Base-by-base conservation (phyloP, 2,797 vertebrate species). In the Anas bahamensis region DNA sequence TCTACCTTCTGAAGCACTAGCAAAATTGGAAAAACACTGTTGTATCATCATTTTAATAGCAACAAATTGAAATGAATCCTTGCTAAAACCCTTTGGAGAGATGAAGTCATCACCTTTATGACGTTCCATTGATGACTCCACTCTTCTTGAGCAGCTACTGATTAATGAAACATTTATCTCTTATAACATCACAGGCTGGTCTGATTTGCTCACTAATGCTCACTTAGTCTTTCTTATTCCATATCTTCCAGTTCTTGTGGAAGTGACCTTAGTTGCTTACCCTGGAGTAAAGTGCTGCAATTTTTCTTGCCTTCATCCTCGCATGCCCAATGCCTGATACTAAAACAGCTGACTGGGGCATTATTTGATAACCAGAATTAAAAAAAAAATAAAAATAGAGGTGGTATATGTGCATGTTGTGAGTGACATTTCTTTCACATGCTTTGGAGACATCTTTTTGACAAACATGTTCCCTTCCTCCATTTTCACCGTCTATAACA, bases 91-190 rank as follows among this genome's bases (percentile, higher is more conserved):
- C 11, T 73, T 44, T 78, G 29, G 13, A 63, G 17, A 50, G 4
- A 18, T 56, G 11, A 65, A 5, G 13, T 55, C 59, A 66, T 41
- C 14, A n/a, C 12, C 15, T 22, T 55, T 77, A 44, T 74, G 50
- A 29, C 2, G 35, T 66, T 44, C 5, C 17, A 15, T 16, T 66
- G 21, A 56, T 16, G 4, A 42, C 10, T 74, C 11, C 17, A 18
- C 3, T 59, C 10, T 18, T 92, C 64, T 46, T 0, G 0, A 73
- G n/a, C 24, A 70, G 9, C 18, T 61, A 10, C 17, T 42, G 35
- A 35, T 57, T 35, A 74, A 9, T 52, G 13, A 81, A 81, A 70
- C 1, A 26, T 69, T 88, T 90, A 12, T 83, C 16, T 59, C 19
- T 22, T 18, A 24, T 66, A 75, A 59, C 2, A 5, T 86, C 19